phyloP scores from a whole-genome alignment of 2,113 vertebrate species.

The Synodontis membranacea region DNA sequence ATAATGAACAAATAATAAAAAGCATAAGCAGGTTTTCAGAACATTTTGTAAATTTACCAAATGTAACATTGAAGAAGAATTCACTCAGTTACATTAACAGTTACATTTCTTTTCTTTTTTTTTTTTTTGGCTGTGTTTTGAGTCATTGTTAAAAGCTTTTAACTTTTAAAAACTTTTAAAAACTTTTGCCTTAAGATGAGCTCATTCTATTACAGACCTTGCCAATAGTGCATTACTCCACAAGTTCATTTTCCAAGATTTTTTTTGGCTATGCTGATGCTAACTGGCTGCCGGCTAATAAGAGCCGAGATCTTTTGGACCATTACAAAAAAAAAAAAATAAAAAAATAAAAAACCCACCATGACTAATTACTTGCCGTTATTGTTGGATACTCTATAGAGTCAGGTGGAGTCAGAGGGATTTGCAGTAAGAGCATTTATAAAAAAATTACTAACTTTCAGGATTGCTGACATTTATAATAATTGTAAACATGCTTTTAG shows the following conservation, averaged over 20 bases:
- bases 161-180: background rate
- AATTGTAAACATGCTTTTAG: background rate
- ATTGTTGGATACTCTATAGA: background rate
- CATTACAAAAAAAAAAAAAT: background rate
- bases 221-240: background rate
- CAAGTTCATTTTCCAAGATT: background rate
- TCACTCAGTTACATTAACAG: background rate
- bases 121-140: background rate
- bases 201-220: background rate
- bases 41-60: background rate
- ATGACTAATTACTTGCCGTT: background rate
- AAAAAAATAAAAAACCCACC: background rate
- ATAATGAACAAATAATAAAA: background rate
- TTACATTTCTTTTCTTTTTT: too few species aligned
- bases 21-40: background rate
- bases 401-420: background rate
- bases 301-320: background rate
- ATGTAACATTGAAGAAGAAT: background rate
- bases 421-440: background rate
- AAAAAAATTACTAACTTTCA: background rate
- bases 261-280: background rate
- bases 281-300: background rate
- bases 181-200: background rate
- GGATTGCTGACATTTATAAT: background rate
- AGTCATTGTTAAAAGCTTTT: slow-evolving; percentile 1